These are phyloP conservation scores for Dallia pectoralis DNA, from an alignment of 2,797 vertebrate genomes.

Conservation along the genomic window DNA sequence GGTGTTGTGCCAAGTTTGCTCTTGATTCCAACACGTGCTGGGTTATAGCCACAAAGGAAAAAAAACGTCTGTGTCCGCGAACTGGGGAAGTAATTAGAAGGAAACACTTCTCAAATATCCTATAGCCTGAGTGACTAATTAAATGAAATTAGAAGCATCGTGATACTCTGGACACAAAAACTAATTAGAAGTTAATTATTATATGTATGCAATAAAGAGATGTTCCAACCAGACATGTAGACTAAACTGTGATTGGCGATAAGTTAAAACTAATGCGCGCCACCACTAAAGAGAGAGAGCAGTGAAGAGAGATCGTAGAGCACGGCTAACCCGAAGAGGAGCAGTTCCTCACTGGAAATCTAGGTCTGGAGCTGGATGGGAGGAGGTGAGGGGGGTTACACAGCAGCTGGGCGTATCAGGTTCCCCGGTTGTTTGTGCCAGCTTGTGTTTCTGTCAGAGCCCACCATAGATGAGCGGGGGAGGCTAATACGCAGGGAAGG, in stretches of 20 bases:
- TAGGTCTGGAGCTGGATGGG: not conserved
- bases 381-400: constrained; percentile 12
- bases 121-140: not conserved
- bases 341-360: constrained; percentile 26
- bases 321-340: no score
- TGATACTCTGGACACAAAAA: not conserved
- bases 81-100: not conserved
- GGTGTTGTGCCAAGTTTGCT: not conserved
- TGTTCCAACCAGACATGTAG: not conserved
- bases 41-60: not conserved
- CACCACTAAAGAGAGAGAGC: constrained; percentile 13
- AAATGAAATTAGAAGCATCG: not conserved
- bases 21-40: not conserved
- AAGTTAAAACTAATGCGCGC: constrained; percentile 12
- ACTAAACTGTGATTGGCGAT: not conserved
- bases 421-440: constrained; percentile 65
- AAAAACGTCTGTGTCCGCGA: no score
- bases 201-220: not conserved
- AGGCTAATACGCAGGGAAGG: not conserved
- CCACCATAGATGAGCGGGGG: constrained; percentile 33
- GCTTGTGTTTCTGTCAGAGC: constrained; percentile 64
- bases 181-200: not conserved
- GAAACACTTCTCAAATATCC: not conserved
- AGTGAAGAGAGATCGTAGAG: constrained; percentile 3
- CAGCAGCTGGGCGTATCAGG: constrained; percentile 75